Conservation (phyloP, 2,797 vertebrate species). For the Parotocinclus haroldoi region DNA sequence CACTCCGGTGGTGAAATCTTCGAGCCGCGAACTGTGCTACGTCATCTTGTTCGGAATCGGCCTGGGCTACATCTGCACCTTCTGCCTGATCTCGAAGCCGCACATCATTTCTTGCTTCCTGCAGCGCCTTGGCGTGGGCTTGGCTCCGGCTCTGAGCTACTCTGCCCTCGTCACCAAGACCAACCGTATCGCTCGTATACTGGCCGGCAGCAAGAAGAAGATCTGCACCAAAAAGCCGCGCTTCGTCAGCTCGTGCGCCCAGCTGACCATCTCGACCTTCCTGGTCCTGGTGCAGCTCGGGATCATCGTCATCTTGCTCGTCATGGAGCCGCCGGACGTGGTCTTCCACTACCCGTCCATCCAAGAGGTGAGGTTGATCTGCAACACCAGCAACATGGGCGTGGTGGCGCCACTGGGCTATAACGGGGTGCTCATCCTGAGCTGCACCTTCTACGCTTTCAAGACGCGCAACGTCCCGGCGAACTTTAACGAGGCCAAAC, state of each 20-base stretch:
- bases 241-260: slow-evolving; percentile 87
- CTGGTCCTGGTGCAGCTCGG: slow-evolving; percentile 83
- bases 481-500: slow-evolving; percentile 97
- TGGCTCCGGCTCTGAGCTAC: slow-evolving; percentile 97
- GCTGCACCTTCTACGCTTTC: slow-evolving; percentile 98
- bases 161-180: slow-evolving; percentile 96
- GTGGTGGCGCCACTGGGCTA: slow-evolving; percentile 95
- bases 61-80: slow-evolving; percentile 93
- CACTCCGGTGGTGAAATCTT: slow-evolving; percentile 96
- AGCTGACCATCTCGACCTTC: slow-evolving; percentile 82
- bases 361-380: slow-evolving; percentile 92
- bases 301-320: slow-evolving; percentile 83
- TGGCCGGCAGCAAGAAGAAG: slow-evolving; percentile 89
- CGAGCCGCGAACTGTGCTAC: slow-evolving; percentile 94
- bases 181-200: slow-evolving; percentile 84
- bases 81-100: slow-evolving; percentile 92
- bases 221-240: slow-evolving; percentile 88
- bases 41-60: slow-evolving; percentile 96
- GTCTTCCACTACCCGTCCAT: slow-evolving; percentile 96
- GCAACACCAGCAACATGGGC: slow-evolving; percentile 91
- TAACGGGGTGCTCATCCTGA: slow-evolving; percentile 92
- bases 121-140: slow-evolving; percentile 90
- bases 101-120: slow-evolving; percentile 92
- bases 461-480: slow-evolving; percentile 97
- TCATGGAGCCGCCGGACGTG: slow-evolving; percentile 84